A percentile compares a stretch with the other conserved stretches of the same genome.
These are phyloP conservation scores for Halcyon leucocephala DNA, from an alignment of 2,797 vertebrate species.

Conservation along the genomic window DNA sequence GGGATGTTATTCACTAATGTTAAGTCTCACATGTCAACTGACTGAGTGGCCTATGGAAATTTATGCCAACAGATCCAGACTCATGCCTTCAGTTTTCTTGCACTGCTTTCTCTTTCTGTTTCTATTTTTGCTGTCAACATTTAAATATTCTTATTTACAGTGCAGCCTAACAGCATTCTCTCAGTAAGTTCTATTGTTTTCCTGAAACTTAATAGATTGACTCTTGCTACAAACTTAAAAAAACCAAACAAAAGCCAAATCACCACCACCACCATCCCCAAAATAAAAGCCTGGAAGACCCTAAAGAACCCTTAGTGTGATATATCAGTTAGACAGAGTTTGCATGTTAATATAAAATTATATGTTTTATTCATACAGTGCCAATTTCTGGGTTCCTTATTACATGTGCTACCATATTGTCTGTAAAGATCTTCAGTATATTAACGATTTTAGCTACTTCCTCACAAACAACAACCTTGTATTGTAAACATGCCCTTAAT, in stretches of 20 bases:
- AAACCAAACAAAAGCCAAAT: background rate
- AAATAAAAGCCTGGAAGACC: background rate
- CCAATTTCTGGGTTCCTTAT: background rate
- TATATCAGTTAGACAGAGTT: background rate
- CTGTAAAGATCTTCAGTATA: background rate
- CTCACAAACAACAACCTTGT: background rate
- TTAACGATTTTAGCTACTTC: background rate
- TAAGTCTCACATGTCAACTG: background rate
- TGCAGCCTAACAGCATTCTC: background rate
- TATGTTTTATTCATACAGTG: background rate
- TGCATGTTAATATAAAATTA: background rate
- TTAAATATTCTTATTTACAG: background rate
- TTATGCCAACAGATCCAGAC: background rate
- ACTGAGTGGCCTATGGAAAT: background rate
- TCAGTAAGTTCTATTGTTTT: conserved; percentile 13
- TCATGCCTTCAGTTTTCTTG: background rate
- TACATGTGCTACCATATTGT: background rate
- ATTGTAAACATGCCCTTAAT: background rate
- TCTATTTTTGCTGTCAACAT: background rate
- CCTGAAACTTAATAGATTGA: conserved; percentile 20
- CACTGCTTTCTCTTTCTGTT: background rate
- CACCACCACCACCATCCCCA: too few species aligned
- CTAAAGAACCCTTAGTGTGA: background rate
- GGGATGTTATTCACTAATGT: background rate
- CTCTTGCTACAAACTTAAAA: background rate